Base-by-base conservation (phyloP, 2,113 vertebrate species). In the Ageneiosus marmoratus region DNA sequence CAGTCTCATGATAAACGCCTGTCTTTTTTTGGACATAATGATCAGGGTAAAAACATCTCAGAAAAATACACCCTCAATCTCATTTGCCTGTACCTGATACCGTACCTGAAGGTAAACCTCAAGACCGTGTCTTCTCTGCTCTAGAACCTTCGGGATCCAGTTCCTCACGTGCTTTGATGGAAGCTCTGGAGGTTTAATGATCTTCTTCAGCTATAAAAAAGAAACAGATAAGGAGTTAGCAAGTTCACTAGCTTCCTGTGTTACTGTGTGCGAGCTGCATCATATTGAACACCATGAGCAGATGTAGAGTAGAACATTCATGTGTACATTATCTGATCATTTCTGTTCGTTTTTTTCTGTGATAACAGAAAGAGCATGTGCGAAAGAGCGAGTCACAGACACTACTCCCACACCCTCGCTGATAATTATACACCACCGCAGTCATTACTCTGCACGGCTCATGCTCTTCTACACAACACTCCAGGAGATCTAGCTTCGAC, bases 101-200 rank as follows among this genome's bases (percentile, higher is more conserved):
- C 7, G 29, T 90, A 99, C 98, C 96, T 99, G 98, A 81, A 99
- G 94, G 83, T 99, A 99, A 29, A 94, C 88, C 89, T 99, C 98
- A 86, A 99, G 94, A 48, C 98, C 97, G 37, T 96, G 97, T 29
- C 97, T 93, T 74, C 98, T 94, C 85, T 99, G 98, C 85, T 99
- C 98, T 89, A 99, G 89, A 20, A 99, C 98, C 90, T 98, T 99
- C 12, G 98, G 98, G 50, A 99, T 93, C 98, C 98, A 99, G 93
- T 99, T 99, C 85, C 98, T 95, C 7, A 99, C 97, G 0, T 99
- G 98, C 85, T 99, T 99, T 41, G 98, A 99, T 55, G 98, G 98
- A 27, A 99, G 97, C 91, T 99, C 98, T 11, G 97, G 97, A 4
- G 96, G 96, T 90, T 97, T 97, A 88, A 99, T 97, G 86, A 93